Base-by-base conservation (phyloP, 2,113 vertebrate species). In the Tachycineta bicolor region DNA sequence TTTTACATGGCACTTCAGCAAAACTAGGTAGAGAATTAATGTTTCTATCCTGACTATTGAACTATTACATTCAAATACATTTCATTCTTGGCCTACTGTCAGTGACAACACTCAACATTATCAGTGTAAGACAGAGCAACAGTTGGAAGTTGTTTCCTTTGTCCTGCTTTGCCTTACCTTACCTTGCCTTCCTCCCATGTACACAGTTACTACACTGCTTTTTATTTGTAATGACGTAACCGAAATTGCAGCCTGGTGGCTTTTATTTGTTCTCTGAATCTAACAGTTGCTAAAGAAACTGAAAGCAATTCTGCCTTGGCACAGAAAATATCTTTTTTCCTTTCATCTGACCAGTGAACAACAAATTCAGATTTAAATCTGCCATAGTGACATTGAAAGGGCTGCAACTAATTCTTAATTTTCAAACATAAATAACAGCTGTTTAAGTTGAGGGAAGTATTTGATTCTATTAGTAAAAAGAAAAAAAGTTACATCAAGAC, bases 141-240 rank as follows among this genome's bases (percentile, higher is more conserved):
- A 59, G 20, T 0, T 44, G 49, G 63, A 75, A 79, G 29, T 12
- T n/a, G 9, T 47, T 89, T 71, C 37, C 44, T 41, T 70, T 68
- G 24, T 41, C 14, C 77, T 75, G 41, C 33, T 37, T 53, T 50
- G 9, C 55, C 33, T 70, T 39, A 23, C 39, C 19, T 85, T 26
- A 18, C 18, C 26, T 74, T 10, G 1, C 14, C 31, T 84, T 14
- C 22, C n/a, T 71, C 34, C 21, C 53, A 64, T 0, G 1, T 19
- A 58, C 18, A 58, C 5, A 33, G 22, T 16, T 55, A 60, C 53
- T 59, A 17, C 9, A 26, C 14, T 37, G n/a, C 22, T 11, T 83
- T 74, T 91, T 37, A 76, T 82, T 67, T 6, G 46, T n/a, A 77
- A 68, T n/a, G 25, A 49, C 19, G 20, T 59, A 63, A 21, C 10